phyloP scores from a whole-genome alignment of 1,140 invertebrate genomes.

The Cyclina sinensis region DNA sequence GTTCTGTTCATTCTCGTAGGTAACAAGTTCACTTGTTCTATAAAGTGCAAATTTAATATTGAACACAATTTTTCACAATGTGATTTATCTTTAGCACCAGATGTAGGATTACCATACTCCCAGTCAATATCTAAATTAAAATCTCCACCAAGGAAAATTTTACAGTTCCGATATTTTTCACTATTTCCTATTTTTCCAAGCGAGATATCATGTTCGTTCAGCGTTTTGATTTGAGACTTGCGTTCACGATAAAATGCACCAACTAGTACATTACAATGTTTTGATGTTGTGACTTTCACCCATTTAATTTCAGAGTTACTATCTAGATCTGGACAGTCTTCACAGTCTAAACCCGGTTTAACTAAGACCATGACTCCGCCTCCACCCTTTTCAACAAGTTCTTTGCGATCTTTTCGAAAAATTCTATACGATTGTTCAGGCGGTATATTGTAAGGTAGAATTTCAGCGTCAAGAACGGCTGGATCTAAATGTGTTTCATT shows the following conservation, averaged over 20 bases:
- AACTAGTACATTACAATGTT: constrained; percentile 2
- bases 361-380: constrained; percentile 36
- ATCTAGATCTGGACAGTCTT: constrained; percentile 39
- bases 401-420: constrained; percentile 45
- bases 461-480: not conserved
- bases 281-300: constrained; percentile 2
- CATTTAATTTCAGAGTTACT: constrained; percentile 51
- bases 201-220: not conserved
- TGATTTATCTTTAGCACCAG: constrained; percentile 22
- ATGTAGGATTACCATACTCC: not conserved
- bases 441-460: constrained; percentile 46
- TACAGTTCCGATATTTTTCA: constrained; percentile 18
- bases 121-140: constrained; percentile 59
- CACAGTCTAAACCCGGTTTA: constrained; percentile 8
- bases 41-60: constrained; percentile 15
- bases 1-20: not conserved
- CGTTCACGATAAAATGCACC: constrained; percentile 31
- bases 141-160: constrained; percentile 52
- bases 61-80: not conserved
- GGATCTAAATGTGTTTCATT: constrained; percentile 33
- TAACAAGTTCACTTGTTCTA: constrained; percentile 29
- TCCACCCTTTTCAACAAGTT: constrained; percentile 4
- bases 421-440: constrained; percentile 17
- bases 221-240: not conserved
- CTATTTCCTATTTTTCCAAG: not conserved